Percentiles rank a stretch among this genome's conserved stretches.
These are phyloP conservation scores for Pterois miles DNA, from an alignment of 2,797 vertebrate species.

Conservation along the genomic window DNA sequence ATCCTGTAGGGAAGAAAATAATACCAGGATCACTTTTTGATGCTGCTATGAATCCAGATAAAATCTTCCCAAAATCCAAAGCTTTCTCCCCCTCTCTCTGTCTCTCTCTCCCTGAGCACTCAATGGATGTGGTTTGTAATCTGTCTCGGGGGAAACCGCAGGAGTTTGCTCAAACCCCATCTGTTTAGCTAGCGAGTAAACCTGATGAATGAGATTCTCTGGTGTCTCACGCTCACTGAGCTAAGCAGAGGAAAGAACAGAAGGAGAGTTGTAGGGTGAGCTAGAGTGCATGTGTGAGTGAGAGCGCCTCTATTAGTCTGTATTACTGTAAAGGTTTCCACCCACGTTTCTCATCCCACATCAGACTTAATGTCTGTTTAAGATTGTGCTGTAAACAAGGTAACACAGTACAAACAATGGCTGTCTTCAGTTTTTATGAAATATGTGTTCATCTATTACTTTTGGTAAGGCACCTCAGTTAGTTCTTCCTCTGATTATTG, in stretches of 20 bases:
- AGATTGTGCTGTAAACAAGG: not conserved
- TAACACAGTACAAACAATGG: not conserved
- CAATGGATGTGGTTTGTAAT: constrained; percentile 66
- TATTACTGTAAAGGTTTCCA: constrained; percentile 15
- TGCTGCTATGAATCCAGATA: constrained; percentile 26
- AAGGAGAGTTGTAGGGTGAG: constrained; percentile 51
- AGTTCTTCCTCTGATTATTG: not conserved
- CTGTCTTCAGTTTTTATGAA: not conserved
- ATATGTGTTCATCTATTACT: not conserved
- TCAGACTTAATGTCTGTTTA: not conserved
- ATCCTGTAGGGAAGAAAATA: constrained; percentile 6
- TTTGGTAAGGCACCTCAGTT: not conserved
- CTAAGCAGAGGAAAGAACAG: constrained; percentile 49
- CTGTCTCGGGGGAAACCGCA: constrained; percentile 62
- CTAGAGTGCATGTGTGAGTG: constrained; percentile 10
- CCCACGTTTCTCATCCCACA: not conserved
- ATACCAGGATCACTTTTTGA: constrained; percentile 21
- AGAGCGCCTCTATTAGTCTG: constrained; percentile 16
- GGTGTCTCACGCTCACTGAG: constrained; percentile 65
- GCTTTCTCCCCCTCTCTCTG: not conserved
- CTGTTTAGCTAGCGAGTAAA: constrained; percentile 72
- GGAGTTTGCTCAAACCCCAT: constrained; percentile 76
- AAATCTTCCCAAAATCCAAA: constrained; percentile 32
- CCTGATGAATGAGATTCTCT: constrained; percentile 76
- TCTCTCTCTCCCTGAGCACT: constrained; percentile 36